phyloP scores from a whole-genome alignment of 2,797 vertebrate species.

The Cyclopterus lumpus region DNA sequence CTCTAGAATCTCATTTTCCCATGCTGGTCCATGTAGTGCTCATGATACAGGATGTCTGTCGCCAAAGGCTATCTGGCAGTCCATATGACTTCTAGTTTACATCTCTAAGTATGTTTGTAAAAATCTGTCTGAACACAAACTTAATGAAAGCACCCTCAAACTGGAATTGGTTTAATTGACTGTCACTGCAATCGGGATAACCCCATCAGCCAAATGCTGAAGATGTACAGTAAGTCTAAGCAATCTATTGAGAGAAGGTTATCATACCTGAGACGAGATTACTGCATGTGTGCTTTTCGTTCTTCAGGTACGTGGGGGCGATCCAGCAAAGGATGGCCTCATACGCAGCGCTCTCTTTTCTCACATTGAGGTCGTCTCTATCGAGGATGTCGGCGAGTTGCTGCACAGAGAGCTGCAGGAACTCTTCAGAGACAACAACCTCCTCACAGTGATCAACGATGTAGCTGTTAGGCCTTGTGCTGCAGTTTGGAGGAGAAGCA shows the following conservation, averaged over 20 bases:
- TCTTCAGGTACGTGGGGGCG: not conserved
- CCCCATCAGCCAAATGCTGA: not conserved
- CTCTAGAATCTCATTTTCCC: not conserved
- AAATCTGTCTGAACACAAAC: not conserved
- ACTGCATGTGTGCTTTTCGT: constrained; percentile 4
- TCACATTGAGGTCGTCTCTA: constrained; percentile 85
- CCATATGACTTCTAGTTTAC: too few relatives aligned
- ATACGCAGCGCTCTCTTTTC: constrained; percentile 65
- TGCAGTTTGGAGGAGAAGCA: constrained; percentile 71
- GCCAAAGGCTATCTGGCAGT: too few relatives aligned
- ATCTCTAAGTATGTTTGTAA: too few relatives aligned
- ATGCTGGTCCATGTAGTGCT: not conserved
- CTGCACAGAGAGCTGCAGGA: constrained; percentile 61
- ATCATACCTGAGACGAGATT: constrained; percentile 58
- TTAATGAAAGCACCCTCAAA: not conserved
- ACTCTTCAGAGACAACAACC: constrained; percentile 74
- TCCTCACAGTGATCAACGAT: constrained; percentile 86
- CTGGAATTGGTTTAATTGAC: not conserved
- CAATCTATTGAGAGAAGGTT: not conserved
- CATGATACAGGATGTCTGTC: not conserved
- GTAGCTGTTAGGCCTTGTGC: constrained; percentile 74
- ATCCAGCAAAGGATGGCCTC: constrained; percentile 62
- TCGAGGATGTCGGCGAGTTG: constrained; percentile 81
- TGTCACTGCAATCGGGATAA: not conserved
- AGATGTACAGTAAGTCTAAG: not conserved